Evolutionary conservation across 2,888 invertebrate genomes (phyloP).

Genomic region (Philereme vetulata): DNA sequence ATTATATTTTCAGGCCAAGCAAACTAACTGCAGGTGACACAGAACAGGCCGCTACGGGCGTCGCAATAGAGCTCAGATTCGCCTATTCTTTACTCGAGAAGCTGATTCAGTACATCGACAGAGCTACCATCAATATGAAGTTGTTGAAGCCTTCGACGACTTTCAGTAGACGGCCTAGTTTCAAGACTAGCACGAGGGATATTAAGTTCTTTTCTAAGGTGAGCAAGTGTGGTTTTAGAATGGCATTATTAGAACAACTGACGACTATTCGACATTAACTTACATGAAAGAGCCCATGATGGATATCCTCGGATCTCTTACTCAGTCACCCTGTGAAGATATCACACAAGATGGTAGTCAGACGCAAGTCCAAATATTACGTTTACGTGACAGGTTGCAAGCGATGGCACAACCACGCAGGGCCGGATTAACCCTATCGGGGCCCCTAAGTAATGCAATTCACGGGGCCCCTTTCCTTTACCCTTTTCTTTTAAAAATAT

Average conservation of each 20-base stretch:
- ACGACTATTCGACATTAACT: too few species aligned
- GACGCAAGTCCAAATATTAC: too few species aligned
- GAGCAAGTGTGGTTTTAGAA: constrained; percentile 25
- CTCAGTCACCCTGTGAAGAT: too few species aligned
- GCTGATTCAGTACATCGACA: constrained; percentile 97
- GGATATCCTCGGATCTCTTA: too few species aligned
- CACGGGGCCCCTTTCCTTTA: too few species aligned
- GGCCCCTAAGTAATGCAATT: too few species aligned
- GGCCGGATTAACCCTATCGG: too few species aligned
- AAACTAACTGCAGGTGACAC: constrained; percentile 88
- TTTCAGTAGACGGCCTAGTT: constrained; percentile 95
- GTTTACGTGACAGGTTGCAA: too few species aligned
- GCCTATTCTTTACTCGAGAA: constrained; percentile 98
- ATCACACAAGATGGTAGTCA: too few species aligned
- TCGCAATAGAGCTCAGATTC: constrained; percentile 96
- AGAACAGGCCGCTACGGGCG: constrained; percentile 90
- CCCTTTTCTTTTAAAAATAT: too few species aligned
- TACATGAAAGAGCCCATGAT: too few species aligned
- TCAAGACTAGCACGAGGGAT: constrained; percentile 97
- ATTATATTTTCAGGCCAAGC: constrained; percentile 80
- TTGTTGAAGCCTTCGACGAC: constrained; percentile 97
- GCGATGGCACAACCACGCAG: too few species aligned
- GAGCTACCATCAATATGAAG: constrained; percentile 98
- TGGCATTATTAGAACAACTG: neutral
- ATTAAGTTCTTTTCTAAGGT: constrained; percentile 99